Evolutionary conservation across 2,797 vertebrate genomes (phyloP).

Genomic region (Chelidonichthys spinosus): DNA sequence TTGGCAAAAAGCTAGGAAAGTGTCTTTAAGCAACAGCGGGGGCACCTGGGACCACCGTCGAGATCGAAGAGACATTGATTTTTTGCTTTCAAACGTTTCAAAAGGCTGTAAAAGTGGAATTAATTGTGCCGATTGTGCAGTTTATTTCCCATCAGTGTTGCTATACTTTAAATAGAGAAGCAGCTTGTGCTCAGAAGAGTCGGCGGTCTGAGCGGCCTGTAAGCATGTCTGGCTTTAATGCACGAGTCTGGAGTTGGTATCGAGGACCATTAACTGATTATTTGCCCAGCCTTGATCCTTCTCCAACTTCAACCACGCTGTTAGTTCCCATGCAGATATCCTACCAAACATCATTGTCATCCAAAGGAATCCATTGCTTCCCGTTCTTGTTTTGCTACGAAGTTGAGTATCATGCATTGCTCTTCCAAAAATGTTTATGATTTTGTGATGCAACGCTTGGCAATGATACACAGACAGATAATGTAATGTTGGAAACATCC

Average conservation of each 20-base stretch:
- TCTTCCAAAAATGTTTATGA: too few species aligned
- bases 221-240: background rate
- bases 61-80: background rate
- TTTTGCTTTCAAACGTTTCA: background rate
- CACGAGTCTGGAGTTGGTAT: background rate
- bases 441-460: background rate
- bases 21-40: background rate
- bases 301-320: background rate
- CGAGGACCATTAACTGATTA: background rate
- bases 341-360: too few species aligned
- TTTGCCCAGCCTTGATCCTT: background rate
- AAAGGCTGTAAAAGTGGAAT: background rate
- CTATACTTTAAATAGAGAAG: background rate
- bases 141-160: background rate
- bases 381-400: too few species aligned
- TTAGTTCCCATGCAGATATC: too few species aligned
- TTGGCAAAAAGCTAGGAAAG: background rate
- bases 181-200: background rate
- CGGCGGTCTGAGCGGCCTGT: background rate
- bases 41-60: background rate
- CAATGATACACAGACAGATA: background rate
- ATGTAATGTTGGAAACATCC: background rate
- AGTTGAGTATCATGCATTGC: too few species aligned
- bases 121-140: background rate
- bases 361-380: too few species aligned